Percentiles rank a stretch among this genome's conserved stretches.
Conservation (phyloP, 1,140 invertebrate genomes). For the Scaptomyza hsui region DNA sequence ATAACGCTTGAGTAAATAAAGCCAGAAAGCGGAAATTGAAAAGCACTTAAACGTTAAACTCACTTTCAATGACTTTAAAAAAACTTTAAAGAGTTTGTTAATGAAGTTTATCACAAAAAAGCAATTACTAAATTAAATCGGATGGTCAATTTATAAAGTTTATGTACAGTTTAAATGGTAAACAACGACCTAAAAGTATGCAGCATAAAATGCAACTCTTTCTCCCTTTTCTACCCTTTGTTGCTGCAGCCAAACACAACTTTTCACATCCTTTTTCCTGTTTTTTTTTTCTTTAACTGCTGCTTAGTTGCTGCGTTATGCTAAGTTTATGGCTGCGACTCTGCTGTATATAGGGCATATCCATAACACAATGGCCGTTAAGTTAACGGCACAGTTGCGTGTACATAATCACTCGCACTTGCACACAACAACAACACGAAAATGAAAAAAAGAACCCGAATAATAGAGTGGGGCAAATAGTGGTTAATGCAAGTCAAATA, state of each 20-base stretch:
- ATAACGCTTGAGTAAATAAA: no score
- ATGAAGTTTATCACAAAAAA: no score
- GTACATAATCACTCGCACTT: constrained; percentile 74
- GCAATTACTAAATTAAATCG: no score
- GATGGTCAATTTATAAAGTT: no score
- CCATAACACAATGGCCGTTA: constrained; percentile 19
- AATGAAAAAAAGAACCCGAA: no score
- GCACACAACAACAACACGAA: no score
- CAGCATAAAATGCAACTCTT: constrained; percentile 5
- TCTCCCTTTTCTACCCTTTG: neutral
- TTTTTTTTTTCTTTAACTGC: constrained; percentile 1
- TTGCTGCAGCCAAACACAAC: neutral
- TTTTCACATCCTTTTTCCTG: neutral
- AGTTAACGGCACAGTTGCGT: constrained; percentile 74
- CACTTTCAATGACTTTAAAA: no score
- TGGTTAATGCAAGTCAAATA: constrained; percentile 34
- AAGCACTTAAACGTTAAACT: no score
- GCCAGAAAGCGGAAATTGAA: no score
- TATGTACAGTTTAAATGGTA: no score
- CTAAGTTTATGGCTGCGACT: neutral
- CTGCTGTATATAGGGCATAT: constrained; percentile 9
- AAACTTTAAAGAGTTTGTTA: no score
- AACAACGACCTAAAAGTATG: constrained; percentile 13
- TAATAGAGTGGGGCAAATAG: constrained; percentile 8
- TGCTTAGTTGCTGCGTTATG: constrained; percentile 3